Evolutionary conservation across 1,140 invertebrate genomes (phyloP).

Genomic region (Ectropis grisescens): DNA sequence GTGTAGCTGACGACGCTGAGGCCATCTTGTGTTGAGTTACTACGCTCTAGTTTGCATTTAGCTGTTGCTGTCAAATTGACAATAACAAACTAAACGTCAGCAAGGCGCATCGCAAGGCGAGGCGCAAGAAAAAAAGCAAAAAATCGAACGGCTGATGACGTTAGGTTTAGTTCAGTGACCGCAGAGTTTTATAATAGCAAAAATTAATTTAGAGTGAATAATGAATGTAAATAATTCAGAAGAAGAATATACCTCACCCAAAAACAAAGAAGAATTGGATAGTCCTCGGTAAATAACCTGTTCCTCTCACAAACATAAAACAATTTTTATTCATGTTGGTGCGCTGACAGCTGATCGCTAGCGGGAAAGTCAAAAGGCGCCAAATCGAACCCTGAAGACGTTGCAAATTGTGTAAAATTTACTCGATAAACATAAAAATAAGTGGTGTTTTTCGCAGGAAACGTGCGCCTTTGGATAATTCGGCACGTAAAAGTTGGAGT

Average conservation of each 20-base stretch:
- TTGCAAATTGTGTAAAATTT: conserved; percentile 10
- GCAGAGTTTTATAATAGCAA: too few species aligned
- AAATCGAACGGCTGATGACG: too few species aligned
- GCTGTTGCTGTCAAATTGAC: too few species aligned
- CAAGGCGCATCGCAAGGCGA: too few species aligned
- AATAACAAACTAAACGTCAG: too few species aligned
- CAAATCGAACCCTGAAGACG: conserved; percentile 23
- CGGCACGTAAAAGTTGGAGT: conserved; percentile 44
- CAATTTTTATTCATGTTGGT: conserved; percentile 13
- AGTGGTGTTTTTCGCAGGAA: conserved; percentile 34
- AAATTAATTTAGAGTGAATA: conserved; percentile 7
- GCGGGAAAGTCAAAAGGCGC: conserved; percentile 59
- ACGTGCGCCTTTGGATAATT: conserved; percentile 30
- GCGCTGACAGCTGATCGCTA: conserved; percentile 52
- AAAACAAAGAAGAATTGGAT: conserved; percentile 22
- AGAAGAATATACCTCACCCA: conserved; percentile 22
- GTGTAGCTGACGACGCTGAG: too few species aligned
- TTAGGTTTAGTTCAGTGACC: too few species aligned
- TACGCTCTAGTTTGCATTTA: too few species aligned
- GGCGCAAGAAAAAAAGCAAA: too few species aligned
- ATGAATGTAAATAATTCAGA: conserved; percentile 31
- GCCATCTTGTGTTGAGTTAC: too few species aligned
- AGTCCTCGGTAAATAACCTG: conserved; percentile 35
- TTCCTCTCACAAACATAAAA: conserved; percentile 3
- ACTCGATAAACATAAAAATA: conserved; percentile 2